A percentile compares a stretch with the other conserved stretches of the same genome.
Conservation (phyloP, 1,140 invertebrate genomes). For the Acarapis woodi region DNA sequence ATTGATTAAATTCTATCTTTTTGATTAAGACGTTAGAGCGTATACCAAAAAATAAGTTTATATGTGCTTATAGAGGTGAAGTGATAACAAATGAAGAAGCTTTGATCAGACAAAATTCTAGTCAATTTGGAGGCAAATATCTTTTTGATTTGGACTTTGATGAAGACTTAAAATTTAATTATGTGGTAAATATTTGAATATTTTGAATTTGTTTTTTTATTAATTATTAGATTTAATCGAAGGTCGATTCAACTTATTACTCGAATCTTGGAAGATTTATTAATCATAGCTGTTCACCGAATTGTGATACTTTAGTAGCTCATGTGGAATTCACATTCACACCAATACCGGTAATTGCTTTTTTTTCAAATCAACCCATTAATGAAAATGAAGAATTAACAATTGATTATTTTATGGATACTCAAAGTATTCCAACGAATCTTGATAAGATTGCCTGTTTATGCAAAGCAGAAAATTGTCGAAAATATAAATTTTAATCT, state of each 20-base stretch:
- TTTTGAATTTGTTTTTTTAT: no score
- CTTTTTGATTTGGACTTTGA: slow-evolving; percentile 84
- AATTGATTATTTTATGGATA: slow-evolving; percentile 83
- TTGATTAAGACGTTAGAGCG: no score
- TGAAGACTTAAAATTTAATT: no score
- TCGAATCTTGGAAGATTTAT: slow-evolving; percentile 83
- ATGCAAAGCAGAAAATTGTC: no score
- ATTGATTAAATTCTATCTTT: no score
- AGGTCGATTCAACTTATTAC: slow-evolving; percentile 51
- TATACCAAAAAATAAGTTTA: neutral
- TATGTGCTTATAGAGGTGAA: slow-evolving; percentile 66
- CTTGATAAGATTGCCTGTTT: no score
- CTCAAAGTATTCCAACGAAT: no score
- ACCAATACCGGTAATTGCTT: slow-evolving; percentile 50
- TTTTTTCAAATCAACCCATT: slow-evolving; percentile 42
- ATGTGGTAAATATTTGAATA: no score
- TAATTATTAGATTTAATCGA: no score
- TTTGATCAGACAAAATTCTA: slow-evolving; percentile 42
- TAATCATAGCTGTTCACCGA: slow-evolving; percentile 84
- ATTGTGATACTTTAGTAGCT: slow-evolving; percentile 64
- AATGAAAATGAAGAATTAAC: slow-evolving; percentile 53
- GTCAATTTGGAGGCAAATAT: slow-evolving; percentile 30
- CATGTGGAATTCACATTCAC: slow-evolving; percentile 72
- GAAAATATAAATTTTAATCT: no score
- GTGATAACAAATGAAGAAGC: slow-evolving; percentile 62